Percentiles rank a stretch among this genome's conserved stretches.
phyloP scores from a whole-genome alignment of 2,888 invertebrate species.

The Chrysodeixis includens region DNA sequence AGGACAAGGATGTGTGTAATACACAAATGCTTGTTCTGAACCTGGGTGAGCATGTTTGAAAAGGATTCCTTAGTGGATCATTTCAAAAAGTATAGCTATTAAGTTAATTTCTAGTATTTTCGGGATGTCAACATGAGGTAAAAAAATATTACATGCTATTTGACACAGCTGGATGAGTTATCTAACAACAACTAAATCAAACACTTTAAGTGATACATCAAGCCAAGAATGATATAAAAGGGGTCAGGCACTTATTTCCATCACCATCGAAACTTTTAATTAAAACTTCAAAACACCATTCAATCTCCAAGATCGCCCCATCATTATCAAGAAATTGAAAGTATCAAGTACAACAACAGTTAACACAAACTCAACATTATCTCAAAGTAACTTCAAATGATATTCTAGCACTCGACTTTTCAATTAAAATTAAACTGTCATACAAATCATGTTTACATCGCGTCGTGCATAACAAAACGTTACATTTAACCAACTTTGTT shows the following conservation, averaged over 20 bases:
- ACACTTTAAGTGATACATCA: not conserved
- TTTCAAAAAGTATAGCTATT: no score
- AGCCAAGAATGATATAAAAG: not conserved
- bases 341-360: not conserved
- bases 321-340: not conserved
- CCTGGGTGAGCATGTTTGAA: no score
- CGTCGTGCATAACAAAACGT: conserved; percentile 55
- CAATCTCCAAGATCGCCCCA: not conserved
- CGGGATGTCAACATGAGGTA: no score
- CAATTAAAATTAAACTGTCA: conserved; percentile 59
- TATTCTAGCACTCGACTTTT: conserved; percentile 46
- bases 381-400: conserved; percentile 29
- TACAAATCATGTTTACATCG: conserved; percentile 63
- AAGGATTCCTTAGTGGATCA: no score
- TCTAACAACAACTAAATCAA: no score
- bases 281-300: conserved; percentile 4
- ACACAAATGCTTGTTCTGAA: no score
- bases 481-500: conserved; percentile 72
- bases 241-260: not conserved
- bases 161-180: no score
- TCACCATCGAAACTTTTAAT: not conserved
- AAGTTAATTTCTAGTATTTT: no score
- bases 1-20: no score
- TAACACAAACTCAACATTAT: conserved; percentile 31
- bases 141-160: no score